Evolutionary conservation across 2,113 vertebrate genomes (phyloP).

Genomic region (Dendropsophus ebraccatus): DNA sequence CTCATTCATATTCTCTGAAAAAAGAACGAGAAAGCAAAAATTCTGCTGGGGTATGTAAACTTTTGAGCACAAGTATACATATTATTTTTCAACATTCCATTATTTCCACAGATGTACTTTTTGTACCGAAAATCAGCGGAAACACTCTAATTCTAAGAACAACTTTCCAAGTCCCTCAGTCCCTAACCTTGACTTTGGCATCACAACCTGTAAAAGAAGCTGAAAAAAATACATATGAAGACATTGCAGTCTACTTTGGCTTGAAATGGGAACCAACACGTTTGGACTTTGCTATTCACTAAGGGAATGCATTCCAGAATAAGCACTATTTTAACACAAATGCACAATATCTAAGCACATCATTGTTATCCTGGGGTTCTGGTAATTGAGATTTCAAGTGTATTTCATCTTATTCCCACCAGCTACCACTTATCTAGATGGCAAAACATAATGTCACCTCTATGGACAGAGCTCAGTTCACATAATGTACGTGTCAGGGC

Average conservation of each 20-base stretch:
- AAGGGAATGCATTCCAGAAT: conserved; percentile 40
- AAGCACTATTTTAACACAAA: conserved; percentile 14
- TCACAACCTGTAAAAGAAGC: background rate
- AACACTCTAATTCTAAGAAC: conserved; percentile 26
- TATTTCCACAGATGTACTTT: background rate
- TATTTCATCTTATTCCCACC: background rate
- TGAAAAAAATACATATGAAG: conserved; percentile 31
- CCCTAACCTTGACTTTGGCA: conserved; percentile 41
- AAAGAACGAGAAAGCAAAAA: too few species aligned
- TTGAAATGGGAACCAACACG: conserved; percentile 14
- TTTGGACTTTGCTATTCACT: conserved; percentile 15
- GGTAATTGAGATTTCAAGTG: background rate
- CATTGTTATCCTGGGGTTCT: conserved; percentile 4
- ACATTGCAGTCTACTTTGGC: conserved; percentile 39
- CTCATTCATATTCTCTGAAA: too few species aligned
- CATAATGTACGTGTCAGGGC: too few species aligned
- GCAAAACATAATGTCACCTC: background rate
- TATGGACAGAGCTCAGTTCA: too few species aligned
- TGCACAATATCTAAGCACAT: conserved; percentile 15
- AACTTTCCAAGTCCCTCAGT: conserved; percentile 41
- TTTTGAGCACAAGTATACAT: too few species aligned
- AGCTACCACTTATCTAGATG: background rate
- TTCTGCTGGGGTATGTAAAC: background rate
- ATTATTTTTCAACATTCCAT: background rate
- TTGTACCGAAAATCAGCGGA: conserved; percentile 7